Conservation (phyloP, 2,113 vertebrate species). For the Petrocephalus zakoni region DNA sequence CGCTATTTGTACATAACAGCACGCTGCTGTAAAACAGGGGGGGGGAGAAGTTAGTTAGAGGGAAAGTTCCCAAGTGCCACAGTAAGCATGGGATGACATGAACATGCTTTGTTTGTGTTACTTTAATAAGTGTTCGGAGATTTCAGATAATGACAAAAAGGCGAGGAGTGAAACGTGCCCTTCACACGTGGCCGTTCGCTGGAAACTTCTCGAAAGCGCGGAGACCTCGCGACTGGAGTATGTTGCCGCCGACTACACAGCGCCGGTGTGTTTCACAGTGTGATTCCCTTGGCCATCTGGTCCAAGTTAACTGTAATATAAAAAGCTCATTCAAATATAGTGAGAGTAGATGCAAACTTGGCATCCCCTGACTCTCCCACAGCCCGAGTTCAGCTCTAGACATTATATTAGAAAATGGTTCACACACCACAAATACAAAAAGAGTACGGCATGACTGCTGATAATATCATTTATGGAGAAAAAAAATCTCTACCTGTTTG, state of each 20-base stretch:
- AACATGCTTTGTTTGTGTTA: not conserved
- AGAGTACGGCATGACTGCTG: slow-evolving; percentile 43
- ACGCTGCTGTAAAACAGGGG: not conserved
- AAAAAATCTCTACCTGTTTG: slow-evolving; percentile 50
- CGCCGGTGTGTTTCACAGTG: slow-evolving; percentile 47
- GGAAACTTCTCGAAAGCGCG: slow-evolving; percentile 50
- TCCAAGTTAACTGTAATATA: slow-evolving; percentile 72
- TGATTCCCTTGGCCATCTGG: slow-evolving; percentile 65
- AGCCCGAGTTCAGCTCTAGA: slow-evolving; percentile 76
- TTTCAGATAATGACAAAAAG: slow-evolving; percentile 36
- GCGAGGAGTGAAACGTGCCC: slow-evolving; percentile 39
- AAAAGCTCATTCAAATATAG: slow-evolving; percentile 73
- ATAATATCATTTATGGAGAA: slow-evolving; percentile 48
- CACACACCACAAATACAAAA: slow-evolving; percentile 55
- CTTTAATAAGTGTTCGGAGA: slow-evolving; percentile 33
- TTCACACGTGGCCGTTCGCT: slow-evolving; percentile 43
- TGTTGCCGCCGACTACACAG: slow-evolving; percentile 46
- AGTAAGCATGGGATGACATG: not conserved
- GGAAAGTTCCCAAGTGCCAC: not conserved
- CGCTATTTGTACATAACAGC: not conserved
- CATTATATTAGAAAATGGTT: slow-evolving; percentile 70
- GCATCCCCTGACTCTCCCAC: slow-evolving; percentile 52
- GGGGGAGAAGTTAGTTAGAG: not conserved
- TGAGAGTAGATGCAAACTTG: slow-evolving; percentile 70
- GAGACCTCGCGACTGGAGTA: slow-evolving; percentile 49